These are phyloP conservation scores for Danaus melanippus DNA, from an alignment of 1,140 invertebrate species.

Conservation along the genomic window DNA sequence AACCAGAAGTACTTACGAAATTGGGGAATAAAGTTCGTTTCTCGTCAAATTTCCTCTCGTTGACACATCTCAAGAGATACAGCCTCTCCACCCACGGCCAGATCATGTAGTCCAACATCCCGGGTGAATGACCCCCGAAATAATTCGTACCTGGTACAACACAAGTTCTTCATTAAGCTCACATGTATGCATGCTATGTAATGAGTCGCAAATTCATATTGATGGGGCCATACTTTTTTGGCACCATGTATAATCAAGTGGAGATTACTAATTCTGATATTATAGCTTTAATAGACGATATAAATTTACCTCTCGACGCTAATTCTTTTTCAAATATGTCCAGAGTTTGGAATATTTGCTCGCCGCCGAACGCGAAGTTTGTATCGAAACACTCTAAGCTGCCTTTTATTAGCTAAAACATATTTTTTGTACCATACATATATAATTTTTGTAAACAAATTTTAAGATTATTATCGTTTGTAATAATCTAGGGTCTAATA, in stretches of 20 bases:
- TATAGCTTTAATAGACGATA: not conserved
- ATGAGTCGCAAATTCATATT: too few species aligned
- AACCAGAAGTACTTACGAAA: constrained; percentile 43
- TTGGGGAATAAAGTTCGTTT: constrained; percentile 51
- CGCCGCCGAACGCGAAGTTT: constrained; percentile 57
- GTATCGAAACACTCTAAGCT: constrained; percentile 63
- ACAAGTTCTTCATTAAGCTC: constrained; percentile 3
- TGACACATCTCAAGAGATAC: constrained; percentile 52
- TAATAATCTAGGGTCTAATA: too few species aligned
- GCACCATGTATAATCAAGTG: too few species aligned
- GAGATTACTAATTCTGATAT: too few species aligned
- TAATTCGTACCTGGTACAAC: constrained; percentile 60
- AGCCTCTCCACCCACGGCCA: constrained; percentile 86
- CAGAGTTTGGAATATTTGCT: constrained; percentile 70
- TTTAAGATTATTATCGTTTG: too few species aligned
- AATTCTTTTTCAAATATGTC: constrained; percentile 78
- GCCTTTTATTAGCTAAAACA: constrained; percentile 56
- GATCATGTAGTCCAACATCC: constrained; percentile 86
- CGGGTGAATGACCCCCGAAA: constrained; percentile 77
- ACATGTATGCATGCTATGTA: too few species aligned
- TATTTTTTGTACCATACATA: too few species aligned
- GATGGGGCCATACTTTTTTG: too few species aligned
- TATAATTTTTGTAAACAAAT: too few species aligned
- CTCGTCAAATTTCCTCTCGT: constrained; percentile 49
- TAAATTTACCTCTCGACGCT: constrained; percentile 57